phyloP scores from a whole-genome alignment of 2,797 vertebrate genomes.

The Dryobates pubescens region DNA sequence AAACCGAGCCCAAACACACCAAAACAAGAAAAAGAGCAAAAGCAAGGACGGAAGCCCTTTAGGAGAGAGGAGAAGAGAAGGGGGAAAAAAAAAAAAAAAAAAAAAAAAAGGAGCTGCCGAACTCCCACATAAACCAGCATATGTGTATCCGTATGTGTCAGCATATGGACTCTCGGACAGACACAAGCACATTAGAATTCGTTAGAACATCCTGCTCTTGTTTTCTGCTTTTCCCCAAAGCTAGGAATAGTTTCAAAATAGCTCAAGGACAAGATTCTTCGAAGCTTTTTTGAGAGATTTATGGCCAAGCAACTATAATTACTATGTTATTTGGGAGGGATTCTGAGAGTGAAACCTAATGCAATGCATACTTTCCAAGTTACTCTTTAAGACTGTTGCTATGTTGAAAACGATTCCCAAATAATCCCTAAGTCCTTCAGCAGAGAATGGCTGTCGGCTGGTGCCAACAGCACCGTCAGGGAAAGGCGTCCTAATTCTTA shows the following conservation, averaged over 20 bases:
- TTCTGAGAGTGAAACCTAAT: neutral
- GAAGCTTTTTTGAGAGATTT: slow-evolving; percentile 15
- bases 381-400: slow-evolving; percentile 8
- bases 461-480: neutral
- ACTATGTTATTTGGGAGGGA: neutral
- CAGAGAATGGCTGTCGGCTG: neutral
- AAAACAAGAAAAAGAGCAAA: neutral
- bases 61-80: neutral
- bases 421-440: neutral
- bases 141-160: neutral
- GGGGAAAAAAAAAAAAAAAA: too few relatives aligned
- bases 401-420: slow-evolving; percentile 14
- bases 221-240: slow-evolving; percentile 24
- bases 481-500: neutral
- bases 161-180: slow-evolving; percentile 2
- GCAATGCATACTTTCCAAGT: neutral
- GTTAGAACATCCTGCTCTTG: slow-evolving; percentile 46
- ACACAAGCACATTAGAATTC: slow-evolving; percentile 9
- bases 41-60: slow-evolving; percentile 7
- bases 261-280: slow-evolving; percentile 15
- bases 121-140: neutral
- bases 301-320: slow-evolving; percentile 6
- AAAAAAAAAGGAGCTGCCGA: neutral
- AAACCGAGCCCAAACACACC: too few relatives aligned
- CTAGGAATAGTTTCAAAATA: slow-evolving; percentile 32